Conservation (phyloP, 2,888 invertebrate species). For the Cacoxenus indagator region DNA sequence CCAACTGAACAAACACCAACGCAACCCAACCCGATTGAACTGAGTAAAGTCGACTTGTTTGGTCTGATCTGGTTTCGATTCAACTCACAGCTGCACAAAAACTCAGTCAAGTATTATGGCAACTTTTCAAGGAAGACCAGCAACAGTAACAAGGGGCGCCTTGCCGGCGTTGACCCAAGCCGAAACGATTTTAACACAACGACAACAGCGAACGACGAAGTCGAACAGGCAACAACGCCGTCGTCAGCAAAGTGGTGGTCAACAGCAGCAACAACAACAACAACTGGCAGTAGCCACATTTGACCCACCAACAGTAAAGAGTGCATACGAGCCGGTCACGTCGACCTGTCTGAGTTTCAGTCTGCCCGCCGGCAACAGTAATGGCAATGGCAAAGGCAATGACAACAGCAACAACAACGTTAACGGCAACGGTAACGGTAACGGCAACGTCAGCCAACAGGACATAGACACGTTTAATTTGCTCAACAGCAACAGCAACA, state of each 20-base stretch:
- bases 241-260: constrained; percentile 26
- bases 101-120: constrained; percentile 62
- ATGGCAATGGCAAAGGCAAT: constrained; percentile 2
- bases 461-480: constrained; percentile 16
- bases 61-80: constrained; percentile 13
- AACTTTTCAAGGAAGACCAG: constrained; percentile 54
- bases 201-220: constrained; percentile 13
- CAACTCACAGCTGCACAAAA: constrained; percentile 9
- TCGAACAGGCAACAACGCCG: constrained; percentile 1
- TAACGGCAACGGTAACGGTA: background rate
- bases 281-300: constrained; percentile 12
- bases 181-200: constrained; percentile 25
- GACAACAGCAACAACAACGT: background rate
- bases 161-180: background rate
- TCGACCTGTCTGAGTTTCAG: background rate
- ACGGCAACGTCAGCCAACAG: constrained; percentile 8
- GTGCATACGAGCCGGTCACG: background rate
- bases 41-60: background rate
- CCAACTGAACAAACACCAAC: background rate
- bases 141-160: constrained; percentile 32
- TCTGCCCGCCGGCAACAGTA: background rate
- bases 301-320: constrained; percentile 6
- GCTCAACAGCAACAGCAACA: constrained; percentile 21
- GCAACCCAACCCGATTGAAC: constrained; percentile 19
- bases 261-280: constrained; percentile 16